Percentiles rank a stretch among this genome's conserved stretches.
phyloP scores from a whole-genome alignment of 2,797 vertebrate species.

The Monodelphis domestica region DNA sequence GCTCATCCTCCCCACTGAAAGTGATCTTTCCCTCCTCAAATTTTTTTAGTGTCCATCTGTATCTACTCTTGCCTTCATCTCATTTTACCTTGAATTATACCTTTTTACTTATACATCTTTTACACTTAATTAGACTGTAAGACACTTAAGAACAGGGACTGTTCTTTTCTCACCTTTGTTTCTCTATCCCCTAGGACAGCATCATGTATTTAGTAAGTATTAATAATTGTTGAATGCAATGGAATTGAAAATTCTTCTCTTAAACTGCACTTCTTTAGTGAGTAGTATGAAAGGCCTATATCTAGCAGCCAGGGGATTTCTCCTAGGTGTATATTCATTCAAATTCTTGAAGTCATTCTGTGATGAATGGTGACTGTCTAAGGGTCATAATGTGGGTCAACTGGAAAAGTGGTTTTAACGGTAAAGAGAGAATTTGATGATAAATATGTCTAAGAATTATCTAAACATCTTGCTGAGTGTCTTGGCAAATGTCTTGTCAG shows the following conservation, averaged over 20 bases:
- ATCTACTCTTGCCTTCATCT: too few relatives aligned
- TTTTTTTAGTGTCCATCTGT: too few relatives aligned
- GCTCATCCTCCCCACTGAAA: too few relatives aligned
- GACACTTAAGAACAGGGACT: not conserved
- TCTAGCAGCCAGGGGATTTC: not conserved
- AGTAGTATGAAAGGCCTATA: not conserved
- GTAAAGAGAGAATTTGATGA: constrained; percentile 28
- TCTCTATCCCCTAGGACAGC: not conserved
- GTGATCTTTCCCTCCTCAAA: too few relatives aligned
- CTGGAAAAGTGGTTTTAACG: constrained; percentile 29
- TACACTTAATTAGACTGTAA: not conserved
- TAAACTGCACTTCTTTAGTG: constrained; percentile 18
- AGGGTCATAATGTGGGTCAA: constrained; percentile 32
- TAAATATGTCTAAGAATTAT: constrained; percentile 42
- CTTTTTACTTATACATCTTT: not conserved
- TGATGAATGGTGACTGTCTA: constrained; percentile 4
- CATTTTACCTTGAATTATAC: not conserved
- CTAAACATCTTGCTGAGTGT: constrained; percentile 40
- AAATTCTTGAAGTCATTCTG: not conserved
- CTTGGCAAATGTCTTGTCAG: constrained; percentile 31
- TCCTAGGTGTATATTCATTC: constrained; percentile 13
- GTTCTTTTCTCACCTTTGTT: not conserved
- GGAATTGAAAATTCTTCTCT: not conserved
- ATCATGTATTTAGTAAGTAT: not conserved
- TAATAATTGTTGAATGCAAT: not conserved